Base-by-base conservation (phyloP, 1,140 invertebrate genomes). In the Drosophila sechellia region DNA sequence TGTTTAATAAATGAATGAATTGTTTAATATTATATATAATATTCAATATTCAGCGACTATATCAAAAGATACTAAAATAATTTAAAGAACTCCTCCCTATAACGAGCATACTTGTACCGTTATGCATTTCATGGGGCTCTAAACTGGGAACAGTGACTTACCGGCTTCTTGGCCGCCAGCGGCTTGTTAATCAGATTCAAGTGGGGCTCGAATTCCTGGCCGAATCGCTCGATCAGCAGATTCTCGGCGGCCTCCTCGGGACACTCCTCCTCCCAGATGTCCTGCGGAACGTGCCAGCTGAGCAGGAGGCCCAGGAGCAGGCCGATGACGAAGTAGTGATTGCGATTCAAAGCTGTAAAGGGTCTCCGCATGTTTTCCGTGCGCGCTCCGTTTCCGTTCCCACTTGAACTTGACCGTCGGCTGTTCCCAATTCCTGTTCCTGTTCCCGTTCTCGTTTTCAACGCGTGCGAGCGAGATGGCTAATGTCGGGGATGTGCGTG, bases 171-270 rank as follows among this genome's bases (percentile, higher is more conserved):
- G 27, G 92, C 92, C 69, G 81, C 84, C 66, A 92, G 69, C 52
- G 92, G 92, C 79, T 92, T 92, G 45, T 92, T 92, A 31, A 91
- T 90, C 27, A 92, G 77, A 72, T 92, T 92, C 31, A 92, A 63
- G 65, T 92, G 91, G 17, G 91, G 92, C 71, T 92, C 90, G 75
- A 92, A 92, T 42, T 92, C 91, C 70, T 92, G 87, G 37, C 90
- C 90, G 50, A 92, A 91, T 22, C 81, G 85, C 61, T 86, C 86
- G 59, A 92, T 90, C 2, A 85, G 46, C 49, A 80, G 71, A 77
- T 89, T 90, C 50, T 91, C 90, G 45, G 87, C 81, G 1, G 57
- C 71, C 59, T 92, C 75, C 60, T 92, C 90, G 1, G 90, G 90
- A 37, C 92, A 92, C 65, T 92, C 90, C 45, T 92, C 87, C 49